Percentiles rank a stretch among this genome's conserved stretches.
These are phyloP conservation scores for Sinosuthora webbiana DNA, from an alignment of 2,113 vertebrate species.

Conservation along the genomic window DNA sequence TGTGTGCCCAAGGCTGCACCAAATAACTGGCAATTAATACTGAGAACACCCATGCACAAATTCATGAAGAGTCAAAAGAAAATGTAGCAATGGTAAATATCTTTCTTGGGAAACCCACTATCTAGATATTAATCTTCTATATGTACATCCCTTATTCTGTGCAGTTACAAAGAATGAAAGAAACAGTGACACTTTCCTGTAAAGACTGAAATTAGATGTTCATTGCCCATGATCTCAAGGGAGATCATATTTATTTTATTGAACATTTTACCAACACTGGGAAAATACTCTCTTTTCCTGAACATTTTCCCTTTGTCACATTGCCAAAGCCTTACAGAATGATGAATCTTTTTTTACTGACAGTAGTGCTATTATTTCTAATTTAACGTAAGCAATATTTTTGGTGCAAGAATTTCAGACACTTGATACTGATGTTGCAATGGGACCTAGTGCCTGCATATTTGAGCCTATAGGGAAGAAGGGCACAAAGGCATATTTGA, in stretches of 20 bases:
- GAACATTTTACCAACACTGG: slow-evolving; percentile 8
- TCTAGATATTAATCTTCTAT: neutral
- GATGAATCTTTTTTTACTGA: slow-evolving; percentile 9
- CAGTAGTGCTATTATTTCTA: neutral
- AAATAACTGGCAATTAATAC: neutral
- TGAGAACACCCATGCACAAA: neutral
- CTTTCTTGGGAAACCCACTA: neutral
- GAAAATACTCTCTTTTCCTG: slow-evolving; percentile 8
- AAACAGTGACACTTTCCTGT: neutral
- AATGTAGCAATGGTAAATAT: neutral
- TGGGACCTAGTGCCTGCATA: neutral
- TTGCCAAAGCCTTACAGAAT: slow-evolving; percentile 3
- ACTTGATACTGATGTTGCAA: neutral
- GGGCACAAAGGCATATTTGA: neutral
- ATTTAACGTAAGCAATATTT: neutral
- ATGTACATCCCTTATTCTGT: neutral
- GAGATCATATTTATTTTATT: slow-evolving; percentile 36
- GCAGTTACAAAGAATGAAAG: neutral
- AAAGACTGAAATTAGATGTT: neutral
- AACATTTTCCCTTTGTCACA: neutral
- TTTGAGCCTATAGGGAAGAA: neutral
- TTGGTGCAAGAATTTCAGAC: neutral
- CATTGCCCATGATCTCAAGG: neutral
- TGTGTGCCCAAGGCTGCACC: neutral
- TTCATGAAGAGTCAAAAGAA: neutral